Conservation (phyloP, 2,888 invertebrate genomes). For the Metalampra italica region DNA sequence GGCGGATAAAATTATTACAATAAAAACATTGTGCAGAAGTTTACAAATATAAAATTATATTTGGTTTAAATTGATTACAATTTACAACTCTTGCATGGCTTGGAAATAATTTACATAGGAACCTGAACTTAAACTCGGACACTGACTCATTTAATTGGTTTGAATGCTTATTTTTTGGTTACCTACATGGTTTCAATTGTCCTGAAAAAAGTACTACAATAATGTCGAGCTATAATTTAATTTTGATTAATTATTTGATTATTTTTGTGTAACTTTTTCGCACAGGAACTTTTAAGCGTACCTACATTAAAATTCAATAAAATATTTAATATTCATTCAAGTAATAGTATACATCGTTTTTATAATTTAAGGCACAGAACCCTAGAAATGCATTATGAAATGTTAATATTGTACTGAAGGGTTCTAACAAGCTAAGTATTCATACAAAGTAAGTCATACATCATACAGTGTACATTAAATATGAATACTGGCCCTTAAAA, state of each 20-base stretch:
- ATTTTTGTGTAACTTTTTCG: too few species aligned
- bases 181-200: too few species aligned
- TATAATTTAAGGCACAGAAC: neutral
- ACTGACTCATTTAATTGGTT: too few species aligned
- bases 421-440: neutral
- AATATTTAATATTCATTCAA: too few species aligned
- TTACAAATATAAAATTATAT: neutral
- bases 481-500: constrained; percentile 6
- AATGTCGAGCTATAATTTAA: too few species aligned
- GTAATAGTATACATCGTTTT: neutral
- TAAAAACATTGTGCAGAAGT: neutral
- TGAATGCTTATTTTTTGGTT: too few species aligned
- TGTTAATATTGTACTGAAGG: constrained; percentile 2
- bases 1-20: neutral
- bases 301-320: too few species aligned
- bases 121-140: neutral
- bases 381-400: constrained; percentile 1
- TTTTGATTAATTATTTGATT: too few species aligned
- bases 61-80: neutral
- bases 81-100: neutral
- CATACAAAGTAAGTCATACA: neutral
- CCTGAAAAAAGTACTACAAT: too few species aligned
- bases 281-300: too few species aligned
- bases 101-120: neutral
- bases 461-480: neutral